A percentile compares a stretch with the other conserved stretches of the same genome.
Evolutionary conservation across 2,797 vertebrate genomes (phyloP).

Genomic region (Lacerta bilineata): DNA sequence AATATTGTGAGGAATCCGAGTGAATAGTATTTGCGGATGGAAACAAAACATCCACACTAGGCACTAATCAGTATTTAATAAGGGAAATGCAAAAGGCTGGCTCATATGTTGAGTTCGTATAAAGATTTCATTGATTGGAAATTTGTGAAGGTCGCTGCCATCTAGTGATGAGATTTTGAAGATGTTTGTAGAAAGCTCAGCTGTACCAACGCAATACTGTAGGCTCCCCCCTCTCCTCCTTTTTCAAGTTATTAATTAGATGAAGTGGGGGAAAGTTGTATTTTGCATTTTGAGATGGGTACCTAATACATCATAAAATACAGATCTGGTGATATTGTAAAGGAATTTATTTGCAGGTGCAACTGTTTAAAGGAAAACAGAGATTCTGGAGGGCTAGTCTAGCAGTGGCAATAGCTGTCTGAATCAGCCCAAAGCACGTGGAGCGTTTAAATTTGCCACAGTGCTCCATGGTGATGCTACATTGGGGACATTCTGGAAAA

Average conservation of each 20-base stretch:
- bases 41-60: slow-evolving; percentile 3
- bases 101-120: slow-evolving; percentile 22
- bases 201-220: not conserved
- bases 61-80: not conserved
- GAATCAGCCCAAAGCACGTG: not conserved
- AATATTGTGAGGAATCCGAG: slow-evolving; percentile 27
- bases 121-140: slow-evolving; percentile 43
- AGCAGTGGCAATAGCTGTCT: not conserved
- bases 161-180: slow-evolving; percentile 79
- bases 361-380: not conserved
- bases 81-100: slow-evolving; percentile 24
- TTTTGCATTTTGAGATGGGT: not conserved
- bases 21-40: slow-evolving; percentile 13
- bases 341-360: not conserved
- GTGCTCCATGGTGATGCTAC: not conserved
- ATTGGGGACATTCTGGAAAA: not conserved
- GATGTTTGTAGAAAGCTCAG: slow-evolving; percentile 59
- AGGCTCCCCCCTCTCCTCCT: not conserved
- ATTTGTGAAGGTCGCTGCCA: slow-evolving; percentile 77
- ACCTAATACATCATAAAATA: not conserved
- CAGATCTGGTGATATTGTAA: not conserved
- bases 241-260: slow-evolving; percentile 11
- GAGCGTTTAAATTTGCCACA: not conserved
- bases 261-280: not conserved
- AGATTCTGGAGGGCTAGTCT: not conserved